Base-by-base conservation (phyloP, 2,888 invertebrate species). In the Napeogenes sylphis region DNA sequence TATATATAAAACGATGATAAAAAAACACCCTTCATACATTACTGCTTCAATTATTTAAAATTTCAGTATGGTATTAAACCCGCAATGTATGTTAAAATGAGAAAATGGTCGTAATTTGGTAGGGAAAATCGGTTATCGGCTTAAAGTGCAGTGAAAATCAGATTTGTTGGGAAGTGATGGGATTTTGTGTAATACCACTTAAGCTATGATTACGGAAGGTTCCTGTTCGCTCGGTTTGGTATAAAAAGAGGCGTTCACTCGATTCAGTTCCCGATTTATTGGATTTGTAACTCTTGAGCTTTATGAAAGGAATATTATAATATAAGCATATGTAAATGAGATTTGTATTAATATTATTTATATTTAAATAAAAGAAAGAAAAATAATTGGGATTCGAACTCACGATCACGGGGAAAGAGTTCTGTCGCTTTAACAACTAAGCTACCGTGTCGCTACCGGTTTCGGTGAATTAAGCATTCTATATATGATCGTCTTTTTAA, bases 141-240 rank as follows among this genome's bases (percentile, higher is more conserved):
- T 87, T 86, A 85, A 84, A 86, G 84, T 87, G 87, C 85, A 86
- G 79, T 83, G 81, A 78, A 82, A 88, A 89, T 84, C 81, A 82
- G 88, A 87, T 88, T 88, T 84, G 85, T 82, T 79, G 79, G 78
- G 79, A 81, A 85, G 82, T 83, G 83, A 85, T 86, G 77, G 84
- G 85, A 86, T 86, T 85, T 83, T 75, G 82, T 79, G 80, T 83
- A 83, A 85, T 82, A 76, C 82, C 81, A 82, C 82, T 85, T 84
- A 84, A 83, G 81, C 80, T 79, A 71, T 82, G 84, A 84, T 85
- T 83, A 83, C 80, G 73, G 73, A 72, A 77, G 70, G 73, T 71
- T 68, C 72, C 66, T 65, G 65, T 56, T 73, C 75, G 71, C 75
- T 71, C 72, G 74, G 74, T 66, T 70, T 71, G 70, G 65, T 74